These are phyloP conservation scores for Drosophila histrio DNA, from an alignment of 2,888 invertebrate genomes.

Conservation along the genomic window DNA sequence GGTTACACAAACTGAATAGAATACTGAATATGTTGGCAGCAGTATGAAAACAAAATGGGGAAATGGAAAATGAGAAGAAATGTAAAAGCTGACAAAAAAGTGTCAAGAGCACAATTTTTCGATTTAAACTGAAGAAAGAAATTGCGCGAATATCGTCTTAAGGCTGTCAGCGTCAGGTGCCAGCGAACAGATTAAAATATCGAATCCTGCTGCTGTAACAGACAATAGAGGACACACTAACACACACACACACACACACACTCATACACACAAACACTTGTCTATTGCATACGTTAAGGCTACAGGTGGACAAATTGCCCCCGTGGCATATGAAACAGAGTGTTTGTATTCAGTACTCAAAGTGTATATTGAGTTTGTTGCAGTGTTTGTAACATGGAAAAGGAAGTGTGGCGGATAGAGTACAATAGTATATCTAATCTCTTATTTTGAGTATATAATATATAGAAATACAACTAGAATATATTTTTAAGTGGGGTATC, in stretches of 20 bases:
- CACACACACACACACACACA: neutral
- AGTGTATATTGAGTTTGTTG: neutral
- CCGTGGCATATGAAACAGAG: slow-evolving; percentile 15
- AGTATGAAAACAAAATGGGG: neutral
- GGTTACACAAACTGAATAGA: slow-evolving; percentile 19
- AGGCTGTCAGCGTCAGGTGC: slow-evolving; percentile 60
- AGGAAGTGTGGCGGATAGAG: no score
- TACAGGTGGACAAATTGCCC: slow-evolving; percentile 53
- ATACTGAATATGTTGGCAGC: neutral
- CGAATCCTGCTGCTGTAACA: slow-evolving; percentile 32
- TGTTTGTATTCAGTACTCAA: neutral
- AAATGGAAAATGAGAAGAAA: slow-evolving; percentile 1
- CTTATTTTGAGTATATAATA: no score
- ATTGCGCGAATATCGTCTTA: slow-evolving; percentile 63
- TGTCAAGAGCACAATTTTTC: slow-evolving; percentile 49
- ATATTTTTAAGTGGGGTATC: neutral
- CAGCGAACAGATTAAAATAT: slow-evolving; percentile 67
- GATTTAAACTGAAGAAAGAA: slow-evolving; percentile 43
- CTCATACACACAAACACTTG: neutral
- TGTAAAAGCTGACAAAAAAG: slow-evolving; percentile 50
- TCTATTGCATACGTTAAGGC: slow-evolving; percentile 35
- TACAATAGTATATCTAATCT: no score
- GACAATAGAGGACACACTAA: slow-evolving; percentile 18
- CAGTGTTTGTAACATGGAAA: neutral
- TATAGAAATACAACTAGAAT: no score